Evolutionary conservation across 2,797 vertebrate species (phyloP), one percentile per base, ranked within the genome.

Genomic region (Miichthys miiuy): DNA sequence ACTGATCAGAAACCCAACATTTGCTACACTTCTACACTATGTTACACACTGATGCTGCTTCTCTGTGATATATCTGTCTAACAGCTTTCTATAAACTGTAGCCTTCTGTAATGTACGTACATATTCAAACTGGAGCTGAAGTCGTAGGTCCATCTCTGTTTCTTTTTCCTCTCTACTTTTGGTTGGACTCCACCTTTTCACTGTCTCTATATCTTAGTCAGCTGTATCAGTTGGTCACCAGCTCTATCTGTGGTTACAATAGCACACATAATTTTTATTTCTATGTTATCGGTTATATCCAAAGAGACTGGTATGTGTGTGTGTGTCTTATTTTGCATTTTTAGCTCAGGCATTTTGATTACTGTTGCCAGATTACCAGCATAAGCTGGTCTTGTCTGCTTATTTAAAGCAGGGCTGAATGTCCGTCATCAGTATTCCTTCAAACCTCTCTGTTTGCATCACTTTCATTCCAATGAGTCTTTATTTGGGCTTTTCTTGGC

Each of bases 351-450:
- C 23, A 27, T 69, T 72, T 58, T 77, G 38, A 80, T 64, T 75
- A 71, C 83, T 90, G 87, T 80, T 88, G 77, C 52, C 57, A 57
- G 25, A 77, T 68, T 60, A 50, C 72, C 72, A 80, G 48, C 56
- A 72, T 85, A 76, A 90, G 70, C 69, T 87, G 67, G 27, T 82
- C 17, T 61, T 82, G 34, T 79, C 66, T 76, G 71, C 38, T 79
- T 66, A 41, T 63, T 77, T 72, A 60, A 68, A 83, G 51, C 76
- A 80, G 51, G 38, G 23, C 64, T 85, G 64, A 77, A 80, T 81
- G 69, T 79, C 58, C 11, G 20, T 34, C 13, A 41, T 69, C 27
- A 21, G 17, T 74, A 23, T 65, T 75, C 20, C 60, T 66, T 77
- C 14, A 75, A 54, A 75, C 14, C 42, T 44, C 10, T 78, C 20